Percentiles rank a stretch among this genome's conserved stretches.
Conservation (phyloP, 2,113 vertebrate genomes). For the Cinclus mexicanus region DNA sequence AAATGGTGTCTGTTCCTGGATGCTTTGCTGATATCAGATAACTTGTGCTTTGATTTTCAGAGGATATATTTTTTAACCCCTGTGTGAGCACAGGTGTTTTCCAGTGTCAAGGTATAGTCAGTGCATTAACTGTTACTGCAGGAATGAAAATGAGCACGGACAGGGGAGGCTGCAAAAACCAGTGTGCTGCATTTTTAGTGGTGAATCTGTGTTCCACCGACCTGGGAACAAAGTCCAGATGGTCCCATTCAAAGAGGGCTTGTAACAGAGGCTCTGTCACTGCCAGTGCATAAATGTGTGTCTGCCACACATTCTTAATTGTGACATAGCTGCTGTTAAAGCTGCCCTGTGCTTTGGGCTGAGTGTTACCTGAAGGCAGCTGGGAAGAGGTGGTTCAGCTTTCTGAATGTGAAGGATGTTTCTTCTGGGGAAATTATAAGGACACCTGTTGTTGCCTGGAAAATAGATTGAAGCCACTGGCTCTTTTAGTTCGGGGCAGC, state of each 20-base stretch:
- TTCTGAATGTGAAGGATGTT: background rate
- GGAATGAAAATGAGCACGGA: background rate
- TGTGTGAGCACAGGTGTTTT: background rate
- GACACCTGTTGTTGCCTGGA: conserved; percentile 1
- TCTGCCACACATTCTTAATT: background rate
- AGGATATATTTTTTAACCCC: background rate
- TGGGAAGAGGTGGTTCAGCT: background rate
- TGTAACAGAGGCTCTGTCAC: background rate
- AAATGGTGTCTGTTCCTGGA: background rate
- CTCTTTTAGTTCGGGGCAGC: background rate
- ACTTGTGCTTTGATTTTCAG: background rate
- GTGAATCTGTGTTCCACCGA: background rate
- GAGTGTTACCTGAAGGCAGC: background rate
- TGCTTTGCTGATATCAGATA: background rate
- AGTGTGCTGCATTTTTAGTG: background rate
- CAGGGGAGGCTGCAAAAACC: background rate
- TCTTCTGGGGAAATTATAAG: background rate
- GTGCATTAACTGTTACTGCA: background rate
- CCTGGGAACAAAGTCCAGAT: background rate
- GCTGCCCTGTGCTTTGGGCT: background rate
- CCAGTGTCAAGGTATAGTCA: background rate
- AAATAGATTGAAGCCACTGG: background rate
- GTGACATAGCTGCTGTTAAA: background rate
- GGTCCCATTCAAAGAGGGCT: background rate
- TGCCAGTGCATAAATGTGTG: background rate